Evolutionary conservation across 2,888 invertebrate genomes (phyloP), one percentile per base, ranked within the genome.

Genomic region (Coelinius sp.): DNA sequence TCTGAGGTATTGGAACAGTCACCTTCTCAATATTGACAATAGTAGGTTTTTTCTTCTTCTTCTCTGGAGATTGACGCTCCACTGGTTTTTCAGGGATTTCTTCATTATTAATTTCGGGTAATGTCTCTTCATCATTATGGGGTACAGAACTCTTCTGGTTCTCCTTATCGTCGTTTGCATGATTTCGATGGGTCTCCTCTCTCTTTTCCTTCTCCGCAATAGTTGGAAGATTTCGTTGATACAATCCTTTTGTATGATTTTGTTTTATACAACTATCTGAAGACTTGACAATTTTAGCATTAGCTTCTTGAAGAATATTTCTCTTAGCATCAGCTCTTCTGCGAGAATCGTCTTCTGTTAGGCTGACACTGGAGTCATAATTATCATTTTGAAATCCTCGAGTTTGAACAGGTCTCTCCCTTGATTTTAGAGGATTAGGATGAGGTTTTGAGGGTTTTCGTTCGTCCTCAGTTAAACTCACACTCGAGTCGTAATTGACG

Each of bases 351-450:
- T 81, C 77, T 46, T 82, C 80, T 2, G 79, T 78, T 24, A 80
- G 76, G 46, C 79, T 82, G n/a, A 81, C 44, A 52, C 77, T 79
- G 8, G 83, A 82, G 62, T 82, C 79, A 14, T 77, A 68, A n/a
- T 24, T 2, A 35, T 49, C 41, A 52, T 68, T 6, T 7, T 20
- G 59, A 2, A 14, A 20, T 2, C 20, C 31, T 7, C n/a, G 53
- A 25, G 8, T 65, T 17, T 2, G 63, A 12, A 20, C 17, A 3
- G 35, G 14, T 2, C 14, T 31, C n/a, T 59, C 22, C 10, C 35
- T 35, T 0, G 31, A 20, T 6, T n/a, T 31, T 20, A 31, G 31
- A 31, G 17, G 20, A 20, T 35, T 5, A 31, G 4, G 31, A 7
- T 14, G 7, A 2, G 17, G 27, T 27, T 59, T 31, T 1, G 17